Evolutionary conservation across 2,113 vertebrate species (phyloP).

Genomic region (Eulemur macaco): DNA sequence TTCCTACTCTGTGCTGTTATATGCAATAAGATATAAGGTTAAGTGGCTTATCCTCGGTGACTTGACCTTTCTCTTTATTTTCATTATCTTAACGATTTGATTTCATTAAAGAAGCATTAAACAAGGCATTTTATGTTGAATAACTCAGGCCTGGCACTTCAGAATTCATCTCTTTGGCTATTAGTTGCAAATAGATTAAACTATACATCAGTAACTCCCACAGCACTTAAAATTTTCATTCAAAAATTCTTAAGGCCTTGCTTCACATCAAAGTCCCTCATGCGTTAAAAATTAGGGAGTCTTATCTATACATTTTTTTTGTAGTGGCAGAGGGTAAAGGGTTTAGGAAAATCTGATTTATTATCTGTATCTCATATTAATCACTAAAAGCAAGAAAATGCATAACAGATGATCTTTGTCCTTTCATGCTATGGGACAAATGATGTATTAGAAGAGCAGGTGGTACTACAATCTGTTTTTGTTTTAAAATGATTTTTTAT

Average conservation of each 20-base stretch:
- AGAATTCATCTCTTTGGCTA: conserved; percentile 53
- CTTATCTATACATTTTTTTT: not conserved
- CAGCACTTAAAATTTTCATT: not conserved
- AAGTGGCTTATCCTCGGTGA: conserved; percentile 74
- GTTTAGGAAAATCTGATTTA: conserved; percentile 29
- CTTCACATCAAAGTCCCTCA: not conserved
- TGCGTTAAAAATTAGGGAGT: not conserved
- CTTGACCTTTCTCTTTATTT: conserved; percentile 77
- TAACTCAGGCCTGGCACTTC: conserved; percentile 52
- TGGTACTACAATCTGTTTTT: not conserved
- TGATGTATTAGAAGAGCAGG: not conserved
- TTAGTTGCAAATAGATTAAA: conserved; percentile 19
- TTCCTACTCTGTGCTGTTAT: conserved; percentile 50
- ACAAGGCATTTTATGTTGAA: conserved; percentile 62
- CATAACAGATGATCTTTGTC: not conserved
- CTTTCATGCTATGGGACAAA: not conserved
- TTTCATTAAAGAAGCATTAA: conserved; percentile 80
- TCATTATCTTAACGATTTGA: conserved; percentile 75
- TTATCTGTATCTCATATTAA: not conserved
- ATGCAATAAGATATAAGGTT: conserved; percentile 72
- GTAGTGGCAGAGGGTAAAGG: not conserved
- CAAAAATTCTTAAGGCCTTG: conserved; percentile 22
- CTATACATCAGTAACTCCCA: not conserved
- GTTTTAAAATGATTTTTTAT: conserved; percentile 32
- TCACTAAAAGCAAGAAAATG: conserved; percentile 21